Conservation (phyloP, 2,797 vertebrate genomes). For the Hoplostethus atlanticus region DNA sequence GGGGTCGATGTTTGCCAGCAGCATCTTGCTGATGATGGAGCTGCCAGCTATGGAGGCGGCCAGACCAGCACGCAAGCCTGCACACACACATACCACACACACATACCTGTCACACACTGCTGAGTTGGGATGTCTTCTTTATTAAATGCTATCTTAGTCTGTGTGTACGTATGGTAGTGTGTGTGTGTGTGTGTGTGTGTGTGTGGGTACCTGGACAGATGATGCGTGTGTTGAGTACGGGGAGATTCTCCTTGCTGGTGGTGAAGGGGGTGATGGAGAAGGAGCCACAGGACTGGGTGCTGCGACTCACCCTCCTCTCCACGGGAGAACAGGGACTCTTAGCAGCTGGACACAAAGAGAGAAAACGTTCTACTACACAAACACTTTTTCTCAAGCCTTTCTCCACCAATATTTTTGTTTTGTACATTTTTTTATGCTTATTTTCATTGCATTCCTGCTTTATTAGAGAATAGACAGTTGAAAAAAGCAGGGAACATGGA, state of each 20-base stretch:
- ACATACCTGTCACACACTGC: slow-evolving; percentile 9
- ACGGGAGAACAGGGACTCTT: slow-evolving; percentile 90
- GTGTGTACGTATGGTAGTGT: neutral
- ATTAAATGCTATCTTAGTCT: neutral
- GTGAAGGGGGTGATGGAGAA: slow-evolving; percentile 90
- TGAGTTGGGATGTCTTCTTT: slow-evolving; percentile 1
- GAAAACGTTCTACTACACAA: neutral
- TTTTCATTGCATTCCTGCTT: too few species aligned
- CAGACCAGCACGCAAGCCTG: slow-evolving; percentile 95
- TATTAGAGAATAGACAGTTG: too few species aligned
- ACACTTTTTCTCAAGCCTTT: neutral
- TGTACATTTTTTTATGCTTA: too few species aligned
- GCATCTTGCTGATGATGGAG: slow-evolving; percentile 99
- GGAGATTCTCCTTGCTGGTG: slow-evolving; percentile 95
- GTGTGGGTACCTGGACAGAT: slow-evolving; percentile 92
- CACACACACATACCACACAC: slow-evolving; percentile 7
- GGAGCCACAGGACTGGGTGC: slow-evolving; percentile 89
- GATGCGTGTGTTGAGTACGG: slow-evolving; percentile 97
- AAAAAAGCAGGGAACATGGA: neutral
- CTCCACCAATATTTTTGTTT: too few species aligned
- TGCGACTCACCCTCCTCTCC: slow-evolving; percentile 88
- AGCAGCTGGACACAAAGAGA: slow-evolving; percentile 68
- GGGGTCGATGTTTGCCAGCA: slow-evolving; percentile 96
- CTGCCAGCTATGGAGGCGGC: slow-evolving; percentile 98
- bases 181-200: slow-evolving; percentile 5